phyloP scores from a whole-genome alignment of 2,797 vertebrate species.

The Poeciliopsis presidionis region DNA sequence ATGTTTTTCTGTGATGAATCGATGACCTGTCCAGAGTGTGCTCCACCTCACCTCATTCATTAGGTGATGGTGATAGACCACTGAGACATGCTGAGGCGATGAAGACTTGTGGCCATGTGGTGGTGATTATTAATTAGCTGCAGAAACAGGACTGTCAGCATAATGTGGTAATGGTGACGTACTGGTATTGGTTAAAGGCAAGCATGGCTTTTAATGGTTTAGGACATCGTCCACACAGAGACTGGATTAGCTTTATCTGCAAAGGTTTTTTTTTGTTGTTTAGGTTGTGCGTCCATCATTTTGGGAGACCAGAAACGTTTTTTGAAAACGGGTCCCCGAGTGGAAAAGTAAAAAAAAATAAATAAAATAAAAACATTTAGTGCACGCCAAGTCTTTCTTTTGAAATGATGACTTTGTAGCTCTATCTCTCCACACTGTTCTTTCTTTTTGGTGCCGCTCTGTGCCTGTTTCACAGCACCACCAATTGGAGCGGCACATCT shows the following conservation, averaged over 20 bases:
- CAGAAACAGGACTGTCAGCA: background rate
- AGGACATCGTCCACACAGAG: background rate
- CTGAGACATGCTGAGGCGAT: background rate
- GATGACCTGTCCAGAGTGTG: background rate
- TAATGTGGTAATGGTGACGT: background rate
- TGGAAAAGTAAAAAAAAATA: too few species aligned
- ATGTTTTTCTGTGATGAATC: background rate
- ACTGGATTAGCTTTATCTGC: too few species aligned
- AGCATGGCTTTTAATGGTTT: background rate
- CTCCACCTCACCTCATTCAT: background rate
- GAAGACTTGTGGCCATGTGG: background rate
- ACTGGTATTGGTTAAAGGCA: background rate
- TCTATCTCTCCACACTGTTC: background rate
- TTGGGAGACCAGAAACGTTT: background rate
- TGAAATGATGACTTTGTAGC: background rate
- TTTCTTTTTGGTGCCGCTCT: background rate
- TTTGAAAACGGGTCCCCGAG: background rate
- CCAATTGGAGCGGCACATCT: background rate
- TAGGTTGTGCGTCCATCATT: background rate
- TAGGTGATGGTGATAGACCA: background rate
- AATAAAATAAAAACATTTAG: too few species aligned
- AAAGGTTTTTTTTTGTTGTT: background rate
- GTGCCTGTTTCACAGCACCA: background rate
- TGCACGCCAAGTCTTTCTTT: background rate
- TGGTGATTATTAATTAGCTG: background rate